Evolutionary conservation across 2,113 vertebrate genomes (phyloP), one percentile per base, ranked within the genome.

Genomic region (Bos indicus): DNA sequence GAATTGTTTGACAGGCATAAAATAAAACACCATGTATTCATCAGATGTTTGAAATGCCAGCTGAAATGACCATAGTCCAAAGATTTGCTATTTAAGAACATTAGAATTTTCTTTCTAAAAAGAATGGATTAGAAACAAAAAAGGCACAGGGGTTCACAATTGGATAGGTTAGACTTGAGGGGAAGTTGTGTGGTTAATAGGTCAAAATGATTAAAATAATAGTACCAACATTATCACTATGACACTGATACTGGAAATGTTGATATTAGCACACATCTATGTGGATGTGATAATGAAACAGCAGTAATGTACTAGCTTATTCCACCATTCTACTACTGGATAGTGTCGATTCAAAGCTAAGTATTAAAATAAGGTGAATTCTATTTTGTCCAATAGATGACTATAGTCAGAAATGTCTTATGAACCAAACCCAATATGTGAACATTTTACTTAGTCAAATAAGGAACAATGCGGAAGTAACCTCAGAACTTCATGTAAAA

Each of bases 21-120:
- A 96, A 92, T 97, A 97, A 84, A 96, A 92, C 7, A 54, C 30
- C 25, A 91, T 43, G 10, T 78, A 62, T 80, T 95, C 33, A 96
- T 96, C 19, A 82, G 43, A 60, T 93, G 13, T 94, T 88, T 48
- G 28, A 94, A 97, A 92, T 92, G 88, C 40, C 54, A 81, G 64
- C 56, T 51, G 26, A 88, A 97, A 92, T 88, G 43, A 92, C 21
- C 6, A 90, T 11, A 94, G 8, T 95, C 93, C 43, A 95, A 1
- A 62, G 30, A 85, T 90, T 87, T 90, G 64, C 16, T 93, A 85
- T 93, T 95, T 97, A 74, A 88, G 13, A 60, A 84, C 40, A 89
- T 36, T 78, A 80, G 60, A 81, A 94, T 88, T 91, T 95, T 92
- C 40, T 89, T 59, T 95, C 46, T 43, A 19, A 74, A 96, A 80